phyloP scores from a whole-genome alignment of 2,888 invertebrate species.

The Eupithecia abbreviata region DNA sequence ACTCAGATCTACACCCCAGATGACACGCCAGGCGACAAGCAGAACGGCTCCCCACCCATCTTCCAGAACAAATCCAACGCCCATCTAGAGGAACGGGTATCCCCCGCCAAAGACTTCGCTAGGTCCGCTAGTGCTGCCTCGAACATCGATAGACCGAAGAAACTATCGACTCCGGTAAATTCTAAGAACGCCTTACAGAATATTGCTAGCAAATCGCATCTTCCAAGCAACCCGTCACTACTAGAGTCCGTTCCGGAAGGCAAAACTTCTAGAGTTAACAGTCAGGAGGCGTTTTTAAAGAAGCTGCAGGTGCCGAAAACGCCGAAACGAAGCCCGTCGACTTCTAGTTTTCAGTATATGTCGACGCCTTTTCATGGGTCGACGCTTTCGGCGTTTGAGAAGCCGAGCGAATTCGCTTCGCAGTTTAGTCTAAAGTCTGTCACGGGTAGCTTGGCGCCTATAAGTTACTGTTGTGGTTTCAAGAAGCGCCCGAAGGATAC shows the following conservation, averaged over 20 bases:
- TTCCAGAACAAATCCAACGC: slow-evolving; percentile 63
- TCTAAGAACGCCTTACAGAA: slow-evolving; percentile 81
- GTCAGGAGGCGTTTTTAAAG: slow-evolving; percentile 71
- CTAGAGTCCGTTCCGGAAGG: slow-evolving; percentile 89
- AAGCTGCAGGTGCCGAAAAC: slow-evolving; percentile 73
- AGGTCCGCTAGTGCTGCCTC: slow-evolving; percentile 89
- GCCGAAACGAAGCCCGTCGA: slow-evolving; percentile 88
- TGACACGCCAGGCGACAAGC: slow-evolving; percentile 54
- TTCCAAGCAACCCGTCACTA: slow-evolving; percentile 86
- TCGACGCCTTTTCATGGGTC: slow-evolving; percentile 94
- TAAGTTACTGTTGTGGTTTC: slow-evolving; percentile 71
- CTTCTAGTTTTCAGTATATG: slow-evolving; percentile 92
- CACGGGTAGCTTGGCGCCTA: slow-evolving; percentile 81
- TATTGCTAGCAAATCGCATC: slow-evolving; percentile 85
- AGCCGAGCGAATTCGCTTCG: slow-evolving; percentile 90
- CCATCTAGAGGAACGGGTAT: slow-evolving; percentile 56
- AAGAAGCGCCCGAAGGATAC: slow-evolving; percentile 67
- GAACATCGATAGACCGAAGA: slow-evolving; percentile 74
- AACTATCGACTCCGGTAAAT: slow-evolving; percentile 65
- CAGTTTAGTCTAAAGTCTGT: slow-evolving; percentile 89
- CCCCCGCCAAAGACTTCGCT: slow-evolving; percentile 73
- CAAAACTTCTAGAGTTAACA: slow-evolving; percentile 67
- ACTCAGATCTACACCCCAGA: slow-evolving; percentile 61
- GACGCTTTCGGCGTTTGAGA: slow-evolving; percentile 89
- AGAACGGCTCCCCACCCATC: slow-evolving; percentile 72